A percentile compares a stretch with the other conserved stretches of the same genome.
Conservation (phyloP, 2,888 invertebrate genomes). For the Drosophila cognata region DNA sequence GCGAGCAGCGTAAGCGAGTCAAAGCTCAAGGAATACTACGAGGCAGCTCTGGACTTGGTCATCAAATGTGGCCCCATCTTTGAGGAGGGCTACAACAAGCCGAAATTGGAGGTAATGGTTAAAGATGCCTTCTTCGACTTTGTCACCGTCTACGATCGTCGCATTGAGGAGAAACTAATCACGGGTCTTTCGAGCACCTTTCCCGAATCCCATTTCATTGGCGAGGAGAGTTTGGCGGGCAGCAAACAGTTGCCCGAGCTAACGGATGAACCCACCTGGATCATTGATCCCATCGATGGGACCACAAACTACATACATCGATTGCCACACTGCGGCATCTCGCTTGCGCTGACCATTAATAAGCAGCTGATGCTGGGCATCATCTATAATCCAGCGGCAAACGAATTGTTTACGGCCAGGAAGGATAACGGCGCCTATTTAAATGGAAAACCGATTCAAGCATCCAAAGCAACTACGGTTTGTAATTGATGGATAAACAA, state of each 20-base stretch:
- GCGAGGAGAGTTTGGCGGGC: conserved; percentile 88
- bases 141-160: conserved; percentile 91
- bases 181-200: conserved; percentile 86
- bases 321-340: conserved; percentile 89
- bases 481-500: conserved; percentile 29
- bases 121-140: conserved; percentile 89
- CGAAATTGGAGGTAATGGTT: conserved; percentile 72
- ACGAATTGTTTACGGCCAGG: conserved; percentile 90
- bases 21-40: conserved; percentile 73
- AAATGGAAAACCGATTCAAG: conserved; percentile 88
- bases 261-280: conserved; percentile 92
- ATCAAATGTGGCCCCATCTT: conserved; percentile 77
- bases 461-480: conserved; percentile 73
- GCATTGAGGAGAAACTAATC: conserved; percentile 90
- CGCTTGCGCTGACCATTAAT: conserved; percentile 87
- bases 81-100: conserved; percentile 73
- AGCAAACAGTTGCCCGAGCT: conserved; percentile 83
- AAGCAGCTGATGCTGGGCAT: conserved; percentile 89
- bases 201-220: conserved; percentile 90
- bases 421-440: conserved; percentile 90
- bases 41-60: conserved; percentile 74
- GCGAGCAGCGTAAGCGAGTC: conserved; percentile 73
- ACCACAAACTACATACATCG: conserved; percentile 92
- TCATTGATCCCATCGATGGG: conserved; percentile 95
- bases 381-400: conserved; percentile 90